These are phyloP conservation scores for Petrolisthes cinctipes DNA, from an alignment of 2,888 invertebrate species.

Conservation along the genomic window DNA sequence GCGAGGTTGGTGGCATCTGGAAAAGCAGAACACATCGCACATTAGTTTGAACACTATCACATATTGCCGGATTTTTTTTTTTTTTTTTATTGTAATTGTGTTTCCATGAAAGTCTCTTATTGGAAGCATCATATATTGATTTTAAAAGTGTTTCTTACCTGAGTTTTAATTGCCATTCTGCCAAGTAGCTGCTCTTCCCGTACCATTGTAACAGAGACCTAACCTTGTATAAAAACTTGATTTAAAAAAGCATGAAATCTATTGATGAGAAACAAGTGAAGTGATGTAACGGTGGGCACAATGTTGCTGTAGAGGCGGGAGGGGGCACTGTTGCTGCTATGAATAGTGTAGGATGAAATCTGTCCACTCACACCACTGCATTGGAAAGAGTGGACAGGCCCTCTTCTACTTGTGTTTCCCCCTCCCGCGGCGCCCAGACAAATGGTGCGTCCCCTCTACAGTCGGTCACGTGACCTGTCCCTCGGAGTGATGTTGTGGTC, in stretches of 20 bases:
- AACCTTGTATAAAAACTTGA: too few species aligned
- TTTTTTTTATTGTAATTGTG: too few species aligned
- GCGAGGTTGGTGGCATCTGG: not conserved
- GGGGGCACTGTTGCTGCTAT: not conserved
- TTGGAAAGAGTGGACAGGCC: too few species aligned
- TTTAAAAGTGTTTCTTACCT: not conserved
- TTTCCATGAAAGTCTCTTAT: too few species aligned
- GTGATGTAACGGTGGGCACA: not conserved
- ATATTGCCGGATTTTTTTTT: too few species aligned
- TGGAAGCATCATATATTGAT: too few species aligned
- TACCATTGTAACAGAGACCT: too few species aligned
- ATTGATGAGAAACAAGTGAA: not conserved
- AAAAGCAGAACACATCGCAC: not conserved
- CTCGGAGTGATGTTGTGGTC: not conserved
- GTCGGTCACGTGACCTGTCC: not conserved
- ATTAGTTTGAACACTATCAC: too few species aligned
- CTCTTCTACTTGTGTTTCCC: not conserved
- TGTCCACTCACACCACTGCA: too few species aligned
- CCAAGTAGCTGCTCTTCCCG: not conserved
- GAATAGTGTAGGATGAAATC: too few species aligned
- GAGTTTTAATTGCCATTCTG: slow-evolving; percentile 3
- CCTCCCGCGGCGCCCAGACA: not conserved
- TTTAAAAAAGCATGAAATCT: not conserved
- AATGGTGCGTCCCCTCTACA: not conserved
- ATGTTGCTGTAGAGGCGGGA: not conserved